Evolutionary conservation across 1,140 invertebrate species (phyloP), one percentile per base, ranked within the genome.

Genomic region (Callitettix versicolor): DNA sequence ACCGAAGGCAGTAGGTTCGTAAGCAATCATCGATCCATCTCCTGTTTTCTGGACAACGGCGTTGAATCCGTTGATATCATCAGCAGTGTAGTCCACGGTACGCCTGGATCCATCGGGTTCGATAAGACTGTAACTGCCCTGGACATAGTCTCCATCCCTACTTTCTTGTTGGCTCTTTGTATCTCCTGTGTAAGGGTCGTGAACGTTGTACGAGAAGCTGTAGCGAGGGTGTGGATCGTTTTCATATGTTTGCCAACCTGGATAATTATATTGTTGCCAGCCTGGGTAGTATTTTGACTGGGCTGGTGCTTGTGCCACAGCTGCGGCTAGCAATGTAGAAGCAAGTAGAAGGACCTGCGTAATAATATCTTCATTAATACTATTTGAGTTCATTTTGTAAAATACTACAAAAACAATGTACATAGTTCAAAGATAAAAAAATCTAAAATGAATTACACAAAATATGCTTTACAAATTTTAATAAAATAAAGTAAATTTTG

Each of bases 11-110:
- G n/a, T n/a, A n/a, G n/a, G n/a, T n/a, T n/a, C n/a, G n/a, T n/a
- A n/a, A n/a, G n/a, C n/a, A n/a, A n/a, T n/a, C n/a, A n/a, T n/a
- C n/a, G n/a, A n/a, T n/a, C n/a, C n/a, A n/a, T n/a, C n/a, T n/a
- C n/a, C n/a, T n/a, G 71, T 68, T 60, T 71, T 75, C 65, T 76
- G 72, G 0, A 78, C 77, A 15, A 77, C 69, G 0, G 76, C 77
- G 62, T 78, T 77, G 67, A 79, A 79, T 0, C 77, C 77, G 63
- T 74, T 74, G 50, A 77, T 74, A 57, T 77, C 72, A 61, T 79
- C 77, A 0, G 77, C 74, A 59, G 76, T 73, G 66, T 80, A 80
- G 62, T 76, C 70, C 2, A 79, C 77, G n/a, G 76, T 71, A 30
- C 77, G 69, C 58, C 75, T 74, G 14, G 76, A 78, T 11, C 78